Conservation (phyloP, 2,888 invertebrate species). For the Drosophila mayaguana region DNA sequence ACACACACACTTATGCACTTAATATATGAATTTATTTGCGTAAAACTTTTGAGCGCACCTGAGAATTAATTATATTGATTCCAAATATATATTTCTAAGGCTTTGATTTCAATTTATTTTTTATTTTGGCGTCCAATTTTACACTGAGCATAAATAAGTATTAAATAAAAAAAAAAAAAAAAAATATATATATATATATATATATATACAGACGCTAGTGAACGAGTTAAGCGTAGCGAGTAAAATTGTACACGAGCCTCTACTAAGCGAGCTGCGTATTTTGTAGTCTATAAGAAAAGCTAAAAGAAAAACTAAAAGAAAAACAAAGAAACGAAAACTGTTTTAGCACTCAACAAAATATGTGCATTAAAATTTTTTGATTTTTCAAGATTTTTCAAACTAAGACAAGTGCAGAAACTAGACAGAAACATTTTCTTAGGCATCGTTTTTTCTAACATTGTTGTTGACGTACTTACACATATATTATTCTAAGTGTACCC, state of each 20-base stretch:
- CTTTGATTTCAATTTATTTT: constrained; percentile 66
- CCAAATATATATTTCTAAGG: constrained; percentile 47
- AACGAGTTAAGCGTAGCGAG: constrained; percentile 29
- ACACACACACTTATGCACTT: constrained; percentile 40
- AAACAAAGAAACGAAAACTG: constrained; percentile 20
- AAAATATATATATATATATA: neutral
- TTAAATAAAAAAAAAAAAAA: constrained; percentile 28
- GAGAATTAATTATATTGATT: constrained; percentile 55
- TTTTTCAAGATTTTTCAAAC: constrained; percentile 71
- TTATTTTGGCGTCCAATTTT: constrained; percentile 78
- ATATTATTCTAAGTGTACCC: constrained; percentile 65
- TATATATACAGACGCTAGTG: constrained; percentile 22
- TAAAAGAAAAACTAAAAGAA: constrained; percentile 20
- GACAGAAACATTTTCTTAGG: constrained; percentile 64
- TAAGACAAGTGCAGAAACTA: constrained; percentile 27
- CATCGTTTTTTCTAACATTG: constrained; percentile 70
- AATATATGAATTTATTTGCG: constrained; percentile 57
- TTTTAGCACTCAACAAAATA: constrained; percentile 38
- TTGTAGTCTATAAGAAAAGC: constrained; percentile 60
- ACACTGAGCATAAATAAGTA: constrained; percentile 61
- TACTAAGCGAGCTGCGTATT: constrained; percentile 40
- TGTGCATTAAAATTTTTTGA: constrained; percentile 56
- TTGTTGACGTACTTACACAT: constrained; percentile 64
- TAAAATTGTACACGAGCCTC: constrained; percentile 12
- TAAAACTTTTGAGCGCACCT: constrained; percentile 61